These are phyloP conservation scores for Myotis daubentonii DNA, from an alignment of 2,797 vertebrate species.

Conservation along the genomic window DNA sequence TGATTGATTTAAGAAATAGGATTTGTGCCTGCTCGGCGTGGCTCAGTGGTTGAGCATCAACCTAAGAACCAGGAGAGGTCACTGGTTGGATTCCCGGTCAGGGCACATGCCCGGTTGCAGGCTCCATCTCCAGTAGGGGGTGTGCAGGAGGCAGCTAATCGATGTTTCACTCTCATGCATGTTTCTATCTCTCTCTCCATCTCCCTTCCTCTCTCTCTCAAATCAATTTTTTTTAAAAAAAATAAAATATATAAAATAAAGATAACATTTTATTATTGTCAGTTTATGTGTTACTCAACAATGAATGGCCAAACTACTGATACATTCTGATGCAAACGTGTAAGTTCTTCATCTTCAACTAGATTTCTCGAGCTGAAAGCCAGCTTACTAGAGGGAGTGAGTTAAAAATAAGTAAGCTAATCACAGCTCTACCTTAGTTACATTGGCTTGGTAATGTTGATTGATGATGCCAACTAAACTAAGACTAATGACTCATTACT, in stretches of 20 bases:
- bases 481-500: background rate
- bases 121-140: no score
- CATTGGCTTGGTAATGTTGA: background rate
- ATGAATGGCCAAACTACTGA: background rate
- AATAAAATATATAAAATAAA: background rate
- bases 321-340: background rate
- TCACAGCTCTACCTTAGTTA: background rate
- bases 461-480: background rate
- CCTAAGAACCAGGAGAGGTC: no score
- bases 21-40: no score
- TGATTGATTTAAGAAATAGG: background rate
- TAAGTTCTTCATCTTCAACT: background rate
- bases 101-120: no score
- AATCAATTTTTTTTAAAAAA: no score
- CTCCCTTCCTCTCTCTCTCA: no score
- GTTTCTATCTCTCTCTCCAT: no score
- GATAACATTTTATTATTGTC: background rate
- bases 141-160: no score
- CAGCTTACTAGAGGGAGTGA: background rate
- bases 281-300: background rate
- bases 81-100: no score
- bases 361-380: background rate
- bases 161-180: no score
- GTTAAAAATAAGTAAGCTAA: conserved; percentile 11
- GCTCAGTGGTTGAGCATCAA: no score